Evolutionary conservation across 2,113 vertebrate genomes (phyloP).

Genomic region (Uria aalge): DNA sequence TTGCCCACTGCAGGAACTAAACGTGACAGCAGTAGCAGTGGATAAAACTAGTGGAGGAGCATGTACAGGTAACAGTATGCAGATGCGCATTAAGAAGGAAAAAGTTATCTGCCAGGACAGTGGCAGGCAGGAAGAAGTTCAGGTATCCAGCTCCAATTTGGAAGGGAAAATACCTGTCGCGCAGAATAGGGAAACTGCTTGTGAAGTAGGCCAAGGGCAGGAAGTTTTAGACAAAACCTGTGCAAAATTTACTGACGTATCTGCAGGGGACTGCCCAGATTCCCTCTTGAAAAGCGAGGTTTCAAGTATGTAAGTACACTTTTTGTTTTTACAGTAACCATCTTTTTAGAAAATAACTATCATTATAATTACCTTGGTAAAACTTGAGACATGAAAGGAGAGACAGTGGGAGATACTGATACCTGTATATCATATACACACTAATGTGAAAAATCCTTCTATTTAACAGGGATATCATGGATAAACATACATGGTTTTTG

Average conservation of each 20-base stretch:
- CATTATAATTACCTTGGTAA: neutral
- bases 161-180: neutral
- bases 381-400: neutral
- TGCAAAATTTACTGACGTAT: conserved; percentile 73
- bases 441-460: conserved; percentile 25
- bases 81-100: neutral
- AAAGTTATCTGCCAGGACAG: neutral
- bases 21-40: neutral
- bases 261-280: conserved; percentile 66
- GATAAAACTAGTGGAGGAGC: neutral
- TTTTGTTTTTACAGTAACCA: neutral
- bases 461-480: conserved; percentile 41
- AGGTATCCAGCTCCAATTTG: neutral
- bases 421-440: neutral
- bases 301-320: conserved; percentile 79
- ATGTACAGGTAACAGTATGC: neutral
- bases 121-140: neutral
- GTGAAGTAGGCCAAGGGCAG: neutral
- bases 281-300: conserved; percentile 56
- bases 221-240: conserved; percentile 77
- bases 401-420: neutral
- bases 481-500: conserved; percentile 46
- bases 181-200: neutral
- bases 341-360: neutral
- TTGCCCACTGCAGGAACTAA: neutral